Evolutionary conservation across 1,140 invertebrate species (phyloP), one percentile per base, ranked within the genome.

Genomic region (Bursaphelenchus mucronatus): DNA sequence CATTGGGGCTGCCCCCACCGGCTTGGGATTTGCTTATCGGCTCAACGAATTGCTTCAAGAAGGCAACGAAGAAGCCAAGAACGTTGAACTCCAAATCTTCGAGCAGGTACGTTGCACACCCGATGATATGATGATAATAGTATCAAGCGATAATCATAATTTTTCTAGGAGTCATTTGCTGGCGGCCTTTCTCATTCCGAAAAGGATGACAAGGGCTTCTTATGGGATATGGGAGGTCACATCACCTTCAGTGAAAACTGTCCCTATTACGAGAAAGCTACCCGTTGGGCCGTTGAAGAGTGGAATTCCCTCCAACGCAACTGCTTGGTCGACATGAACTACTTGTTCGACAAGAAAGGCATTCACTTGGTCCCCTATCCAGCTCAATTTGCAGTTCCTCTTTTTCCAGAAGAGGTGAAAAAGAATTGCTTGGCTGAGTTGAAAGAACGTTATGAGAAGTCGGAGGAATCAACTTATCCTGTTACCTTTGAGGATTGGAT

Each of bases 221-320:
- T 81, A n/a, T 81, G 79, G 79, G 79, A 81, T 44, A 82, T 81
- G 78, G 79, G 76, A 45, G 65, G 63, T 52, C 79, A 81, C 58
- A 82, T 81, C 50, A 81, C 78, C 19, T 81, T 81, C 64, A 69
- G 69, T 56, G 79, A 80, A 49, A 80, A 80, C 61, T 80, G 68
- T 47, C 78, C 78, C 40, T 80, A 80, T 63, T 80, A 80, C 55
- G 78, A 81, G 61, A 81, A 80, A 44, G 78, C 78, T 10, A 81
- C 79, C 52, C 73, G 76, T 59, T 73, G 73, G 78, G 78, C 78
- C 41, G 70, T 80, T 13, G 74, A 81, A n/a, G 78, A 80, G 21
- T 80, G 78, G 78, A 80, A 80, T 52, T 63, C 59, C 30, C 52
- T 79, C 17, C 65, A 79, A 44, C 63, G 78, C 44, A 81, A 80